Evolutionary conservation across 2,113 vertebrate species (phyloP).

Genomic region (Amphiprion percula): DNA sequence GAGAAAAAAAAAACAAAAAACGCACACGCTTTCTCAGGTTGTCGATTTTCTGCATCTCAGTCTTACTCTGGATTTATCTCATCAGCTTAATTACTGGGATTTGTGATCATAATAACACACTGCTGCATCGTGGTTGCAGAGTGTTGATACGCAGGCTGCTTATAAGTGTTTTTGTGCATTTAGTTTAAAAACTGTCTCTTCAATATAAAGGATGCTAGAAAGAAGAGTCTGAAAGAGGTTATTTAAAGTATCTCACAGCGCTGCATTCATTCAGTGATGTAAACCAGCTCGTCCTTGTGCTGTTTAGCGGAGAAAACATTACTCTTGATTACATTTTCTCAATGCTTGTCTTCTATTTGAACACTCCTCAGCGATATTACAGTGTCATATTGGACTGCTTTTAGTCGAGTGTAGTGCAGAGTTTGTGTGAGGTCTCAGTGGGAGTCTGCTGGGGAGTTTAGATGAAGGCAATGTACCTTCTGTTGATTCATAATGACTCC

Average conservation of each 20-base stretch:
- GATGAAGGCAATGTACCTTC: slow-evolving; percentile 5
- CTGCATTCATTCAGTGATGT: background rate
- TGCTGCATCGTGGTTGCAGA: background rate
- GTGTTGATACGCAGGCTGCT: background rate
- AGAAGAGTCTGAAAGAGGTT: background rate
- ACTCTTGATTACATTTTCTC: background rate
- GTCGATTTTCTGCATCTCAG: background rate
- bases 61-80: slow-evolving; percentile 8
- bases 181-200: background rate
- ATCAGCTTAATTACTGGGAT: slow-evolving; percentile 31
- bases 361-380: background rate
- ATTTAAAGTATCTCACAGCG: background rate
- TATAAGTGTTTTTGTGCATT: slow-evolving; percentile 24
- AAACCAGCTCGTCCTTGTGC: slow-evolving; percentile 20
- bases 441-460: slow-evolving; percentile 22
- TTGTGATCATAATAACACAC: slow-evolving; percentile 33
- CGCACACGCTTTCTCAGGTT: background rate
- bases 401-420: background rate
- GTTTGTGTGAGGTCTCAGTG: slow-evolving; percentile 9
- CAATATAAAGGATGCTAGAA: background rate
- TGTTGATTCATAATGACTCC: slow-evolving; percentile 21
- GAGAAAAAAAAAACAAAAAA: background rate
- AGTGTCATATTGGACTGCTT: background rate
- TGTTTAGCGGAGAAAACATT: background rate
- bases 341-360: background rate